Conservation (phyloP, 2,113 vertebrate genomes). For the Montifringilla adamsi region DNA sequence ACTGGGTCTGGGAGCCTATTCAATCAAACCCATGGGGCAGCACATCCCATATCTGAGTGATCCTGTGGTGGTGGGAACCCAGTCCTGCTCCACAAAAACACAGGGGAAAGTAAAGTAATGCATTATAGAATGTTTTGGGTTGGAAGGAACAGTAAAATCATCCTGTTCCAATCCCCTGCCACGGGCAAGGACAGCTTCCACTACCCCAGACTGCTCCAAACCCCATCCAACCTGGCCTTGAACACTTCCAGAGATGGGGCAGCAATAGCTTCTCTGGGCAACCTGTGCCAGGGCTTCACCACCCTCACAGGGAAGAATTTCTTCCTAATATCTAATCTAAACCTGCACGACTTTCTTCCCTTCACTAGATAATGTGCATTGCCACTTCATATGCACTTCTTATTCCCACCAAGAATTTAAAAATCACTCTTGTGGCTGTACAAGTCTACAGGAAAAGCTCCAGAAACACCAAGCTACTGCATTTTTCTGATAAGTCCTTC, state of each 20-base stretch:
- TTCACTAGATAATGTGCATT: not conserved
- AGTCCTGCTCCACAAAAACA: not conserved
- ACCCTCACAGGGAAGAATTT: not conserved
- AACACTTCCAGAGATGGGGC: not conserved
- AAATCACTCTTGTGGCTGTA: not conserved
- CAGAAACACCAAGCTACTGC: not conserved
- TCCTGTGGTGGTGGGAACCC: not conserved
- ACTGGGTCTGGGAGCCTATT: not conserved
- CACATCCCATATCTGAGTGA: not conserved
- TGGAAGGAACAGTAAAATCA: not conserved
- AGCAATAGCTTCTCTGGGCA: not conserved
- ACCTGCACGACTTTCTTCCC: not conserved
- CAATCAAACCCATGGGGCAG: not conserved
- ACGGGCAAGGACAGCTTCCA: not conserved
- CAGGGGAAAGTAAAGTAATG: not conserved
- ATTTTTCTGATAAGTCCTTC: constrained; percentile 1
- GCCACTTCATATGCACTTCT: not conserved
- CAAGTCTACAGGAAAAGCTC: not conserved
- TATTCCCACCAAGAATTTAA: not conserved
- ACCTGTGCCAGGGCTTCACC: not conserved
- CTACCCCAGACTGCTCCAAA: not conserved
- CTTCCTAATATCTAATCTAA: not conserved
- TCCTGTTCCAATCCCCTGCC: not conserved
- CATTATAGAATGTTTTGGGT: not conserved
- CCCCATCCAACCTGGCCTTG: not conserved